Base-by-base conservation (phyloP, 2,797 vertebrate genomes). In the Chaunax sp. region DNA sequence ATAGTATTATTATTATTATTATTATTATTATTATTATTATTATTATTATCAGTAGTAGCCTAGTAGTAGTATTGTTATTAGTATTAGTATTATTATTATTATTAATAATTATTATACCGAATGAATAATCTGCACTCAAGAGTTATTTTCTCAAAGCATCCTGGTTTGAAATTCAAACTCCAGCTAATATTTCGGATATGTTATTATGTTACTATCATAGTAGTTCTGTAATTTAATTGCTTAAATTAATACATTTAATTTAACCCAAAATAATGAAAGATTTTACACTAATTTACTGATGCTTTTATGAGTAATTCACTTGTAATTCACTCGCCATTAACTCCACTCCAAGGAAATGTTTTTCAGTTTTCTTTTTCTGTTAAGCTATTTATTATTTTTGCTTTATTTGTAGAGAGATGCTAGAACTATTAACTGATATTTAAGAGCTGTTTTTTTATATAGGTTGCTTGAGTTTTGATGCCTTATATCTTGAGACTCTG, bases 41-140 rank as follows among this genome's bases (percentile, higher is more conserved):
- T 50, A 22, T 51, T 55, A 19, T 30, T 25, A 20, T 30, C 13
- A 19, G 30, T 26, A 6, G 7, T 33, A 19, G n/a, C n/a, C n/a
- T n/a, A n/a, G n/a, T n/a, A n/a, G n/a, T n/a, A n/a, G n/a, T n/a
- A 37, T 14, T 14, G 2, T 37, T 37, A 14, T 23, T 45, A 30
- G 14, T 54, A 45, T 35, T 16, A 37, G 40, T 26, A 44, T 45
- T 50, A 55, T 11, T 45, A 40, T 28, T 37, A 25, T 19, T 41
- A 57, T 53, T 47, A 30, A 40, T 30, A 13, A 60, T n/a, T 60
- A 30, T 53, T 47, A 35, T 22, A 40, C 64, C 40, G 15, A 80
- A 77, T 37, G 50, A 82, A 78, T 49, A 30, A 54, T 51, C 8
- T 60, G 3, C 20, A 18, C 6, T n/a, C 2, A 8, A 28, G 1